Evolutionary conservation across 2,797 vertebrate species (phyloP), one percentile per base, ranked within the genome.

Genomic region (Percopsis omiscomaycus): DNA sequence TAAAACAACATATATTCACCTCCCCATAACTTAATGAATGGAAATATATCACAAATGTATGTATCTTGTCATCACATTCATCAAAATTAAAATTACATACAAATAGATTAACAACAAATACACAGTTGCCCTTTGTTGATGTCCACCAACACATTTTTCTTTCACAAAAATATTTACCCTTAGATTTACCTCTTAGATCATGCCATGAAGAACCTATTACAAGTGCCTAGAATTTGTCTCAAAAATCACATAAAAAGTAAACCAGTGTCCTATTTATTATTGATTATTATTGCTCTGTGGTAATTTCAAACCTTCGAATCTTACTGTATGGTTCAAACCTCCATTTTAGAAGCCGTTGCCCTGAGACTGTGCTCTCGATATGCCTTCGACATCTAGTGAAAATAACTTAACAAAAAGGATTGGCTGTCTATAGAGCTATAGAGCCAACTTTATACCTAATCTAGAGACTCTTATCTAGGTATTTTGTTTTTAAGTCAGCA

Each of bases 41-140:
- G 68, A 78, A 86, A 69, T 68, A 75, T 82, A 80, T 74, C 63
- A 80, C 65, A 79, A 57, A 84, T 81, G 66, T 78, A 73, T 77
- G 65, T 69, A 70, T 79, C 77, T 82, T 62, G 67, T 73, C 66
- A 75, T 89, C 77, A 83, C 77, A 87, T 81, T 86, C 79, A 89
- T 85, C 75, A 80, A 86, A 80, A 85, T 69, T 69, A 76, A 68
- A 81, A 78, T 69, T 86, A 84, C 79, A 89, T 78, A 84, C 85
- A 91, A 78, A 89, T 85, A 85, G 88, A 84, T 86, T 74, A 80
- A 80, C 75, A 73, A 85, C 70, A 85, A 66, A 84, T 86, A 71
- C 79, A 73, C 75, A 77, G 76, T 78, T 85, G 81, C 82, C 81
- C 70, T 82, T 88, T 81, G 71, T 75, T 71, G 74, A 73, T 80